Evolutionary conservation across 2,888 invertebrate species (phyloP), one percentile per base, ranked within the genome.

Genomic region (Hydroisotoma schaefferi): DNA sequence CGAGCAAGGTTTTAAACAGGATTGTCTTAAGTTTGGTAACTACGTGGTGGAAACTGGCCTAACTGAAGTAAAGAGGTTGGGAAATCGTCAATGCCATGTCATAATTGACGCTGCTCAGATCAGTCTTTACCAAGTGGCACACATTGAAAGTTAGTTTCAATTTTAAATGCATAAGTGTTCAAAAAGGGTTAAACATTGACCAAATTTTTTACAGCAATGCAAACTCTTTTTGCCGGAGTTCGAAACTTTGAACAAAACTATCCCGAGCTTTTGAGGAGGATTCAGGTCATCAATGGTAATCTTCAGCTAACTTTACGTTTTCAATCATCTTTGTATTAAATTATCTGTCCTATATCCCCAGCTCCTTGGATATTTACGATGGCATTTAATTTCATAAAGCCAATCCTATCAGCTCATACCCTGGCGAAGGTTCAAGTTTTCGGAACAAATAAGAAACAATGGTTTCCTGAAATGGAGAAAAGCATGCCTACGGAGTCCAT

Each of bases 281-380:
- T 53, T 2, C 3, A 26, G 6, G 26, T 53, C 12, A 23, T 53
- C 3, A 53, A 53, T 53, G 53, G 53, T 53, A 53, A 40, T 15
- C 15, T 23, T 12, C 10, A 33, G 37, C 12, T 10, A 33, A 33
- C 10, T 12, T 33, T 10, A 33, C 37, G 12, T 18, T 51, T 20
- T 10, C 20, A 29, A 28, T 29, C 15, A 33, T 8, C 23, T 40
- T n/a, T 15, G 40, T 40, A 40, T 18, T 15, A 5, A 40, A 40
- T 55, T 55, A 40, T 43, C 18, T 47, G 6, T 18, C 3, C 25
- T 40, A n/a, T 22, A 6, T 25, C 10, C 18, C 6, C 37, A 65
- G 62, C 59, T n/a, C 61, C 61, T 22, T 61, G 61, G 61, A 49
- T 61, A 10, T 65, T 65, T 48, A 51, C 61, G 1, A 59, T 59